These are phyloP conservation scores for Meloe dianella DNA, from an alignment of 2,888 invertebrate species.

Conservation along the genomic window DNA sequence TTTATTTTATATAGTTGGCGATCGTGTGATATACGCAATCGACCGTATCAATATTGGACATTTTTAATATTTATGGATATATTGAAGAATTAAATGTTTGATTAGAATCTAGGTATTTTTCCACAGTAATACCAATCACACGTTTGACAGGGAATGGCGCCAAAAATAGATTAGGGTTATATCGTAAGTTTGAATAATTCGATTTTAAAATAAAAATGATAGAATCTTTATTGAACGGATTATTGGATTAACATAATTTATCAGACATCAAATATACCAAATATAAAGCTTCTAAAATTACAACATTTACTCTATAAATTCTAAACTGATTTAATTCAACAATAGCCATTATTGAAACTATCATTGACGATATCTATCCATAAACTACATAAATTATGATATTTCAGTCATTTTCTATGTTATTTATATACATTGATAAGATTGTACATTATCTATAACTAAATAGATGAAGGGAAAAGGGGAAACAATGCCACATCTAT, in stretches of 20 bases:
- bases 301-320: not conserved
- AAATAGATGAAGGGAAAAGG: not conserved
- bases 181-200: no score
- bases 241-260: slow-evolving; percentile 12
- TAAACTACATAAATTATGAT: not conserved
- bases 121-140: not conserved
- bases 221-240: not conserved
- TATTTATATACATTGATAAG: not conserved
- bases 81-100: not conserved
- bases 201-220: not conserved
- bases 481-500: not conserved
- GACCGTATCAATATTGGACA: slow-evolving; percentile 3
- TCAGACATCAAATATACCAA: slow-evolving; percentile 41
- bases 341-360: not conserved
- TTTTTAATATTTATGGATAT: not conserved
- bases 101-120: slow-evolving; percentile 13
- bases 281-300: slow-evolving; percentile 43
- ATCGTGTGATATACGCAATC: not conserved
- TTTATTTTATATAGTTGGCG: not conserved
- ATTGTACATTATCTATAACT: not conserved
- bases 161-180: not conserved
- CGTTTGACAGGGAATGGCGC: not conserved
- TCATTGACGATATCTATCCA: not conserved
- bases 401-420: slow-evolving; percentile 1
- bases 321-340: not conserved